Base-by-base conservation (phyloP, 1,140 invertebrate species). In the Pollicipes pollicipes region DNA sequence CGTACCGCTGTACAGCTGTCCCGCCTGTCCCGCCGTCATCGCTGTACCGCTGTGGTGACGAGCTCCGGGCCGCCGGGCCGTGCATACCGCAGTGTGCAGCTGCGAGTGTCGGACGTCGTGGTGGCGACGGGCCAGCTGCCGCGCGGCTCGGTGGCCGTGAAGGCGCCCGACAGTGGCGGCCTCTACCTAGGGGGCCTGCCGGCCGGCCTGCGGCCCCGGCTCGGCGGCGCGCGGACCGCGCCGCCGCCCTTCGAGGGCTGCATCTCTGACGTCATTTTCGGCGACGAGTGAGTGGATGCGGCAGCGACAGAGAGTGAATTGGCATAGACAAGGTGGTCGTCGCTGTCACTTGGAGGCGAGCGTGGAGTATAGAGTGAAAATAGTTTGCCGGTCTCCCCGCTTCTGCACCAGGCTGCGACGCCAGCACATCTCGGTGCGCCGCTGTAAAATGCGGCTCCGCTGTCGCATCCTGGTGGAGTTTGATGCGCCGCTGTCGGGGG, bases 181-280 rank as follows among this genome's bases (percentile, higher is more conserved):
- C 73, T 84, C n/a, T 84, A 78, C 76, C 81, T 90, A 73, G 88
- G 88, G 63, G 88, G 89, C 1, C 77, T 87, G 24, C 85, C 85
- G 1, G 73, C 78, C 27, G 78, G 75, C 27, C 81, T 84, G 24
- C 81, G 82, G 70, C 81, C 82, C 64, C 81, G 81, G 16, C 82
- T 82, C 37, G 82, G 85, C 77, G 81, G 84, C 6, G 80, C n/a
- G n/a, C n/a, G n/a, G n/a, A n/a, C 82, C 0, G 84, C 83, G 0
- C 81, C 76, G 29, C 75, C 79, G 66, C 82, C 83, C 68, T 79
- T 89, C 13, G 82, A 83, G 70, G 91, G 91, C 32, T 87, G 88
- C 10, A 87, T 95, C 29, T 87, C 86, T 74, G 89, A 95, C 80
- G 84, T 88, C 27, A 86, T 90, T 70, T 86, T 92, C 72, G 89